Percentiles rank a stretch among this genome's conserved stretches.
Evolutionary conservation across 2,888 invertebrate genomes (phyloP).

Genomic region (Pimpla rufipes): DNA sequence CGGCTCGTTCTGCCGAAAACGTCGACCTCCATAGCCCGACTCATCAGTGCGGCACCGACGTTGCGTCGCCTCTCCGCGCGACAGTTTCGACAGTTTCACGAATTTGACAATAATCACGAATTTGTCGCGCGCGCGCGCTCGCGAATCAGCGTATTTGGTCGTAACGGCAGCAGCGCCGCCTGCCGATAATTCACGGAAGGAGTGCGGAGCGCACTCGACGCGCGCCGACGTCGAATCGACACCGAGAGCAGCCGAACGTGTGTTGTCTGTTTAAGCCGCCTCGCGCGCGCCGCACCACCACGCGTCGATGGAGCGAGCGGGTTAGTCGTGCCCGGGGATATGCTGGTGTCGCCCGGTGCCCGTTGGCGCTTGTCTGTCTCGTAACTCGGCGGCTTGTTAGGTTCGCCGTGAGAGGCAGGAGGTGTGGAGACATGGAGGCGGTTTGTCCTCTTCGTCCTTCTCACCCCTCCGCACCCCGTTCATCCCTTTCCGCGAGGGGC

Average conservation of each 20-base stretch:
- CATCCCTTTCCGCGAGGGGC: not conserved
- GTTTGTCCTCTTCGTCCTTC: slow-evolving; percentile 46
- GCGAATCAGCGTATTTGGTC: slow-evolving; percentile 75
- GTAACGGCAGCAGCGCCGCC: slow-evolving; percentile 22
- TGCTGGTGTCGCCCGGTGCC: slow-evolving; percentile 59
- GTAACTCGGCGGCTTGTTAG: slow-evolving; percentile 61
- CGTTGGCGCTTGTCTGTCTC: slow-evolving; percentile 55
- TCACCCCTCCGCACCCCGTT: slow-evolving; percentile 24
- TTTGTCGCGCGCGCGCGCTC: too few relatives aligned
- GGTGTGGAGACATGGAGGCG: slow-evolving; percentile 62
- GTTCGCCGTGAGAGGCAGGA: slow-evolving; percentile 67
- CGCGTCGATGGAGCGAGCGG: slow-evolving; percentile 35
- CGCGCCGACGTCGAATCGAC: not conserved
- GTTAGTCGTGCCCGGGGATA: slow-evolving; percentile 40
- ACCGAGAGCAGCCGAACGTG: slow-evolving; percentile 14
- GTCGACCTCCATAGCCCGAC: slow-evolving; percentile 10
- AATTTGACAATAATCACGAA: slow-evolving; percentile 79
- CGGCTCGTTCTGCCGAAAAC: not conserved
- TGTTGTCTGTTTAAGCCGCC: slow-evolving; percentile 50
- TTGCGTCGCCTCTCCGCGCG: slow-evolving; percentile 22
- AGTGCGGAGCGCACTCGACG: not conserved
- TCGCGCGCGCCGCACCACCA: too few relatives aligned
- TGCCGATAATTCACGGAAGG: slow-evolving; percentile 77
- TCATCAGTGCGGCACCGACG: not conserved
- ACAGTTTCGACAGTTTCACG: slow-evolving; percentile 70